Conservation (phyloP, 1,140 invertebrate species). For the Chlorops oryzae region DNA sequence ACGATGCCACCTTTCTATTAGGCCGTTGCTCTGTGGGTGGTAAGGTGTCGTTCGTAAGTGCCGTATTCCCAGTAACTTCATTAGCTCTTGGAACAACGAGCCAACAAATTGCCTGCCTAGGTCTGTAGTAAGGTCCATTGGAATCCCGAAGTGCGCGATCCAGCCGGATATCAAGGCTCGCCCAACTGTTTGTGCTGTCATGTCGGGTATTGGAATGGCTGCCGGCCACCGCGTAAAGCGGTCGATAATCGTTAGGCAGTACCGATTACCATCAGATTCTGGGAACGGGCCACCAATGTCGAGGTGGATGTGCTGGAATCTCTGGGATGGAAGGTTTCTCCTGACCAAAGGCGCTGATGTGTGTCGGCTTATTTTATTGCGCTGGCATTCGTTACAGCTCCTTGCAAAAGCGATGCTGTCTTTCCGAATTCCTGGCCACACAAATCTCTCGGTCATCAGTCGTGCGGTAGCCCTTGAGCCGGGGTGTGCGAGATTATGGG, state of each 20-base stretch:
- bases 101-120: slow-evolving; percentile 44
- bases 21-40: slow-evolving; percentile 42
- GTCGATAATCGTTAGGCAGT: slow-evolving; percentile 49
- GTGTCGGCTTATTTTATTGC: slow-evolving; percentile 4
- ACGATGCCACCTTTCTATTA: slow-evolving; percentile 47
- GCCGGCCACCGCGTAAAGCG: slow-evolving; percentile 49
- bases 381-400: slow-evolving; percentile 1
- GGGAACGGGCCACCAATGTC: slow-evolving; percentile 20
- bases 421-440: not conserved
- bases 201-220: slow-evolving; percentile 45
- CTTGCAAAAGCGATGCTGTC: not conserved
- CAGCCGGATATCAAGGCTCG: slow-evolving; percentile 21
- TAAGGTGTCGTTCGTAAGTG: slow-evolving; percentile 40
- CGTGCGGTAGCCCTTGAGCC: not conserved
- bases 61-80: slow-evolving; percentile 22
- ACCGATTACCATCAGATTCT: slow-evolving; percentile 30
- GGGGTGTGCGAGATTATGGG: slow-evolving; percentile 4
- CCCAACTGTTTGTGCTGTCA: slow-evolving; percentile 31
- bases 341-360: not conserved
- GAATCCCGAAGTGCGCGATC: slow-evolving; percentile 35
- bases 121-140: slow-evolving; percentile 33
- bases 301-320: not conserved
- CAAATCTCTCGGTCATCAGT: slow-evolving; percentile 1
- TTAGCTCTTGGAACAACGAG: slow-evolving; percentile 27
- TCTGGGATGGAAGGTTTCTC: not conserved